phyloP scores from a whole-genome alignment of 1,140 invertebrate genomes.

The Glossosoma conforme region DNA sequence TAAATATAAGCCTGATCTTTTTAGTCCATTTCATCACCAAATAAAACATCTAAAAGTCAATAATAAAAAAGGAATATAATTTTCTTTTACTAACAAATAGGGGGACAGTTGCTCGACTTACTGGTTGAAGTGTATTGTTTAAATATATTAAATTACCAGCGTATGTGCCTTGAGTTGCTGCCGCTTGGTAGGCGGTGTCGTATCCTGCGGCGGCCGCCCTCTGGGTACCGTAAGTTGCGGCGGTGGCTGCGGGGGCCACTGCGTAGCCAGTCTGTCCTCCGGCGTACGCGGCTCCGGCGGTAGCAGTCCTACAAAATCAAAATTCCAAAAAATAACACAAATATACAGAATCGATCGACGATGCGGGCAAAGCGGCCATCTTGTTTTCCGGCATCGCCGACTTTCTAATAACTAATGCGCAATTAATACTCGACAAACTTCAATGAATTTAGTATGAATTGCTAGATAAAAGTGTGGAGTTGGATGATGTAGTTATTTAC shows the following conservation, averaged over 20 bases:
- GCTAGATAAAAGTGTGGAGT: too few species aligned
- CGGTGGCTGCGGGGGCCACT: conserved; percentile 70
- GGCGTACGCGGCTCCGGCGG: conserved; percentile 69
- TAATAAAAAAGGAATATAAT: too few species aligned
- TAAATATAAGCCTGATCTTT: too few species aligned
- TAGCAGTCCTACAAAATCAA: conserved; percentile 44
- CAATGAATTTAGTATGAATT: too few species aligned
- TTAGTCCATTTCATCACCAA: too few species aligned
- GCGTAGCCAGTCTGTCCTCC: conserved; percentile 78
- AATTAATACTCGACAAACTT: conserved; percentile 44
- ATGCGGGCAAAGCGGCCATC: conserved; percentile 19
- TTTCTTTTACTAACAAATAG: too few species aligned
- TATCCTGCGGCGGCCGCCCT: conserved; percentile 68
- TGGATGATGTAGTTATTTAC: too few species aligned
- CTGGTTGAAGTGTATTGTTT: neutral
- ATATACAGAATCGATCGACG: conserved; percentile 19
- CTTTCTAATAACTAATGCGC: conserved; percentile 24
- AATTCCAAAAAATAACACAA: neutral
- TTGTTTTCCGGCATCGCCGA: conserved; percentile 17
- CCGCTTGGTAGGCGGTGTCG: conserved; percentile 70
- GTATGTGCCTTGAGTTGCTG: conserved; percentile 64
- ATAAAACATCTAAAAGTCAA: too few species aligned
- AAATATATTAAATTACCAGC: conserved; percentile 42
- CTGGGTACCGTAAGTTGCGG: conserved; percentile 72
- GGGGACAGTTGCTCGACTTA: too few species aligned